Conservation (phyloP, 2,888 invertebrate species). For the Cataglyphis albicans region DNA sequence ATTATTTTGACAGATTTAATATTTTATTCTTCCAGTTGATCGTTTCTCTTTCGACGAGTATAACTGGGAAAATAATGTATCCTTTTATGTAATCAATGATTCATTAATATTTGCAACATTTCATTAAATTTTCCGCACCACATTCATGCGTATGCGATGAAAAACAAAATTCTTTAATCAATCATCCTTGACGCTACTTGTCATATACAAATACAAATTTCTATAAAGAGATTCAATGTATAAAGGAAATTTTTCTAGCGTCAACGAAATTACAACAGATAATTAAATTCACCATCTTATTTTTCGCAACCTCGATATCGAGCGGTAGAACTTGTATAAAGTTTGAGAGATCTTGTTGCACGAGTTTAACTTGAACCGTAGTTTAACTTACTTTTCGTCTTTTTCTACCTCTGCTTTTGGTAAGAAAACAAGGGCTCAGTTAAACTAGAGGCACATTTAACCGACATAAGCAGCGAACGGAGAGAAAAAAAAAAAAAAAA, state of each 20-base stretch:
- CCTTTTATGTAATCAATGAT: neutral
- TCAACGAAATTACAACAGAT: slow-evolving; percentile 21
- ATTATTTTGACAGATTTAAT: slow-evolving; percentile 21
- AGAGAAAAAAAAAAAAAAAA: too few species aligned
- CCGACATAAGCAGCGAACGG: neutral
- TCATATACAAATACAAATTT: neutral
- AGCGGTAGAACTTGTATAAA: slow-evolving; percentile 25
- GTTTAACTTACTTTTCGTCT: slow-evolving; percentile 42
- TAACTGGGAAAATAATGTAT: neutral
- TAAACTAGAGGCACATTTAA: slow-evolving; percentile 25
- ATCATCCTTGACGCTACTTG: neutral
- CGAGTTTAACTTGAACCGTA: slow-evolving; percentile 34
- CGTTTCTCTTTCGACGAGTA: neutral
- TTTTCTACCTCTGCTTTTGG: slow-evolving; percentile 38
- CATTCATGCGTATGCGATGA: slow-evolving; percentile 1
- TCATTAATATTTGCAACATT: slow-evolving; percentile 17
- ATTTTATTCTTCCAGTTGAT: slow-evolving; percentile 27
- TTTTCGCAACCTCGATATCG: slow-evolving; percentile 36
- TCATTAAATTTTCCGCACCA: neutral
- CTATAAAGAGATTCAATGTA: neutral
- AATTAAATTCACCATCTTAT: slow-evolving; percentile 28
- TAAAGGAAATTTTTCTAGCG: neutral
- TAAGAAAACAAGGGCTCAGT: slow-evolving; percentile 29
- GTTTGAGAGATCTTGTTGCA: slow-evolving; percentile 34
- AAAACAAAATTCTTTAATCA: slow-evolving; percentile 22